Percentiles rank a stretch among this genome's conserved stretches.
These are phyloP conservation scores for Passer domesticus DNA, from an alignment of 2,113 vertebrate species.

Conservation along the genomic window DNA sequence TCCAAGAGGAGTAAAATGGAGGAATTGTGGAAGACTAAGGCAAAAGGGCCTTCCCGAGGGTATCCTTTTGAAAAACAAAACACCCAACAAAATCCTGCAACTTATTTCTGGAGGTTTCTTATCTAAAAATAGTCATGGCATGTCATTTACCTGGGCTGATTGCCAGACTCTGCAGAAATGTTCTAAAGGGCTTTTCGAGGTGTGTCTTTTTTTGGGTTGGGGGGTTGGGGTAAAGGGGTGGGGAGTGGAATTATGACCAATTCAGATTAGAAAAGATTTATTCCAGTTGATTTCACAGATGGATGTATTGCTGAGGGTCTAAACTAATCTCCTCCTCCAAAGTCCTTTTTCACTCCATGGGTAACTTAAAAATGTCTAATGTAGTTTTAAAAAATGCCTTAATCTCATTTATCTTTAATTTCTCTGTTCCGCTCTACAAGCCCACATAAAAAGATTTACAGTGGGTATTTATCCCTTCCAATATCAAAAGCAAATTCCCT, in stretches of 20 bases:
- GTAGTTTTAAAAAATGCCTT: conserved; percentile 22
- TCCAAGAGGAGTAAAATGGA: not conserved
- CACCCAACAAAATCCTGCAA: not conserved
- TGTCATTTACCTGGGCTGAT: not conserved
- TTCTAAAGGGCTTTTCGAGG: not conserved
- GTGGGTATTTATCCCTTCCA: conserved; percentile 37
- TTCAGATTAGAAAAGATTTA: conserved; percentile 14
- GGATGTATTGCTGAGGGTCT: conserved; percentile 4
- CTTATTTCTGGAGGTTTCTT: not conserved
- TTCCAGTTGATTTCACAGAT: conserved; percentile 7
- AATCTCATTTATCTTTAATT: conserved; percentile 65
- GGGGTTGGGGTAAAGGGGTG: too few relatives aligned
- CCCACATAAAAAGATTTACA: conserved; percentile 44
- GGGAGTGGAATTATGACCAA: not conserved
- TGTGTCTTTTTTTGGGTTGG: not conserved
- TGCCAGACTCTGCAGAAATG: not conserved
- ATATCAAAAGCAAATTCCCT: conserved; percentile 58
- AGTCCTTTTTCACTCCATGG: not conserved
- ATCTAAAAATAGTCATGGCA: not conserved
- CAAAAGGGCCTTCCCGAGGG: not conserved
- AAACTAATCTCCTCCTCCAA: conserved; percentile 19
- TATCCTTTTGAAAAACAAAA: not conserved
- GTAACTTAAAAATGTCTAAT: conserved; percentile 24
- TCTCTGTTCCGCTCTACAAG: conserved; percentile 35
- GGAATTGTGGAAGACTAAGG: not conserved